phyloP scores from a whole-genome alignment of 2,113 vertebrate species.

The Ceyx cyanopectus region DNA sequence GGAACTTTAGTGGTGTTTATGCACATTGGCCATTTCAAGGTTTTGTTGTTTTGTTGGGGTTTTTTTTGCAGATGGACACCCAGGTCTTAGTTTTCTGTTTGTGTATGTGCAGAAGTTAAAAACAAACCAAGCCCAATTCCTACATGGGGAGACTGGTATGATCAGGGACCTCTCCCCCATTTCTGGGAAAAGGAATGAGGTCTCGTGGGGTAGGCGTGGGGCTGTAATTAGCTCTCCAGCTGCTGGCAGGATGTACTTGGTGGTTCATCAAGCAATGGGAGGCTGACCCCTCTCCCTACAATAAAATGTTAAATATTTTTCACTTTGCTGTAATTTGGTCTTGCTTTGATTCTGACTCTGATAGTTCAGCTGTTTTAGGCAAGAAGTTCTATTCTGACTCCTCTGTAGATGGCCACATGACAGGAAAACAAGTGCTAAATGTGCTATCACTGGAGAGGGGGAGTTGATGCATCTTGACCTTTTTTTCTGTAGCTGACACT shows the following conservation, averaged over 20 bases:
- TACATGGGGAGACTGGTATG: neutral
- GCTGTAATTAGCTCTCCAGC: conserved; percentile 48
- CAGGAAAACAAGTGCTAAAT: neutral
- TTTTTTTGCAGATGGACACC: neutral
- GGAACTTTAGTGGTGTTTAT: neutral
- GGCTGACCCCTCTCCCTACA: conserved; percentile 43
- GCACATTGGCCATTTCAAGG: neutral
- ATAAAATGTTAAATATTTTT: conserved; percentile 65
- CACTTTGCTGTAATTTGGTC: neutral
- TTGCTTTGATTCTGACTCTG: conserved; percentile 9
- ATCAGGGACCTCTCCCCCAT: conserved; percentile 41
- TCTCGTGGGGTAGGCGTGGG: conserved; percentile 51
- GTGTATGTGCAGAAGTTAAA: neutral
- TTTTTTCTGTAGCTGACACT: neutral
- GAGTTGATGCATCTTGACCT: neutral
- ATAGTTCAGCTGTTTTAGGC: neutral
- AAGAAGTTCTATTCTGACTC: neutral
- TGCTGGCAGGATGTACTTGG: conserved; percentile 35
- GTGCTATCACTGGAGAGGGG: neutral
- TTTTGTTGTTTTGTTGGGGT: no score
- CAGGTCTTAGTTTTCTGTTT: neutral
- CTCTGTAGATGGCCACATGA: neutral
- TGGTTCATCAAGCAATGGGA: conserved; percentile 40
- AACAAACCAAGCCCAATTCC: conserved; percentile 62
- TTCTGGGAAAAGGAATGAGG: conserved; percentile 57